A percentile compares a stretch with the other conserved stretches of the same genome.
Evolutionary conservation across 92 coral and sea anemone species (phyloP).

Genomic region (Actinernus sp.): DNA sequence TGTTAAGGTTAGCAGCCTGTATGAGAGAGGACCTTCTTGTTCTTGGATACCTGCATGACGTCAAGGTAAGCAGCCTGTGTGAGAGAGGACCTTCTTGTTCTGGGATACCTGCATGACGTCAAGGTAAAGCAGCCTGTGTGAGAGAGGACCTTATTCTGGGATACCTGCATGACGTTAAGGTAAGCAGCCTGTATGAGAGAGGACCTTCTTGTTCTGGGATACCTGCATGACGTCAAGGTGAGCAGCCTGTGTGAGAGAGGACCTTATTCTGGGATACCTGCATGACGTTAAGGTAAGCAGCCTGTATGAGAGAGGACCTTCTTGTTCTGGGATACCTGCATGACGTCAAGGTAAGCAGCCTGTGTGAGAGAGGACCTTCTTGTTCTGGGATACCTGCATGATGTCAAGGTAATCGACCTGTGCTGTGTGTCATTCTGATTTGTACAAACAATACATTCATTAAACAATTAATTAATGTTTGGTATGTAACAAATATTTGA

Average conservation of each 20-base stretch:
- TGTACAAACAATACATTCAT: too few relatives aligned
- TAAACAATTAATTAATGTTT: too few relatives aligned
- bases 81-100: conserved; percentile 74
- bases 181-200: conserved; percentile 93
- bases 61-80: conserved; percentile 98
- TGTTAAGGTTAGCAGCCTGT: too few relatives aligned
- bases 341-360: conserved; percentile 96
- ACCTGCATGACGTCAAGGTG: conserved; percentile 95
- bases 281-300: too few relatives aligned
- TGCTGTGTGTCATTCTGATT: too few relatives aligned
- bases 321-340: conserved; percentile 89
- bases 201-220: conserved; percentile 79
- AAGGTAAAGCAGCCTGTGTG: conserved; percentile 93
- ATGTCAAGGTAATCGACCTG: conserved; percentile 95
- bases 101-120: conserved; percentile 95
- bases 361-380: conserved; percentile 85
- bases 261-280: too few relatives aligned
- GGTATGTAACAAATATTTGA: too few relatives aligned
- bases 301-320: conserved; percentile 83
- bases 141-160: conserved; percentile 82
- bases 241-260: too few relatives aligned
- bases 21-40: too few relatives aligned
- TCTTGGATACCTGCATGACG: too few relatives aligned
- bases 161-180: conserved; percentile 93
- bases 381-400: conserved; percentile 92